Evolutionary conservation across 2,888 invertebrate species (phyloP), one percentile per base, ranked within the genome.

Genomic region (Eudasyphora cyanicolor): DNA sequence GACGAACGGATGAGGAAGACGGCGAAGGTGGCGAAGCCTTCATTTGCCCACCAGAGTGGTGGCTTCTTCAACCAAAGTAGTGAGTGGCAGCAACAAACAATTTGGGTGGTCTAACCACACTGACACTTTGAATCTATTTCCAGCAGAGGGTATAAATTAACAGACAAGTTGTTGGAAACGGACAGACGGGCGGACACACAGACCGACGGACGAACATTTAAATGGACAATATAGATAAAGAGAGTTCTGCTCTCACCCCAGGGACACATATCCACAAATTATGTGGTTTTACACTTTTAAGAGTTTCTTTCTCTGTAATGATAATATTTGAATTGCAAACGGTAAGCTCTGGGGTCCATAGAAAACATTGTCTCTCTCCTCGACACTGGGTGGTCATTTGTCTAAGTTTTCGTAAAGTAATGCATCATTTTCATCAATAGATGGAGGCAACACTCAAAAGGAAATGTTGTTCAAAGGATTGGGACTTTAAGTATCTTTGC

Each of bases 101-200:
- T 81, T 84, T 84, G 84, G 81, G 84, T 84, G 84, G 84, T 84
- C 84, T 79, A 76, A 84, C 84, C 81, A 54, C 81, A 84, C 81
- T 81, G 76, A 76, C 78, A 84, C 78, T 84, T 81, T 57, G 76
- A 79, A 81, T 81, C 81, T 76, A 84, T 84, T 81, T 76, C 81
- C 67, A 67, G 24, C 67, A 76, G 69, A 79, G 81, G 73, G 78
- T 76, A 81, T 81, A 84, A 54, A 64, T 64, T 64, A 64, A 64
- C 64, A 64, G 64, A 64, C 64, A 64, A 64, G 21, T 64, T 64
- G 64, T 78, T 78, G 60, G 71, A 42, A n/a, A 60, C 27, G 54
- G 62, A 38, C 57, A 32, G 5, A 38, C 24, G 19, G 19, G 45
- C 32, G 51, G 14, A 29, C 32, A 42, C 14, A 29, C n/a, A 5